Base-by-base conservation (phyloP, 2,888 invertebrate genomes). In the Eilema sororculum region DNA sequence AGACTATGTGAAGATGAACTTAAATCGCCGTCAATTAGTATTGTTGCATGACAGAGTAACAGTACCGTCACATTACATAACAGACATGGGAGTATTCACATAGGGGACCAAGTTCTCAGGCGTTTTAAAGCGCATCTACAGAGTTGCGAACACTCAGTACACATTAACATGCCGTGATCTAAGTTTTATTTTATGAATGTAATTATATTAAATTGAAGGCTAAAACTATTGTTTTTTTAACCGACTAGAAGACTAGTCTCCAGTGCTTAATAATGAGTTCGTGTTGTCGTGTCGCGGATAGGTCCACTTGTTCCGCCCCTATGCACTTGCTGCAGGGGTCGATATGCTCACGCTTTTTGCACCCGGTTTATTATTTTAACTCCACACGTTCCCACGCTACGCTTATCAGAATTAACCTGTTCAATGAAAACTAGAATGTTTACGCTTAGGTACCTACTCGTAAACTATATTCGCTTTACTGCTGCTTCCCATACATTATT, bases 221-320 rank as follows among this genome's bases (percentile, higher is more conserved):
- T 41, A 16, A 41, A 41, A 13, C 37, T 37, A 13, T 13, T 37
- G 13, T 37, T 37, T 41, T 20, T 46, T 41, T 41, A 16, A 16
- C 41, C 16, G 16, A 20, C 5, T 20, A 46, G 46, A n/a, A 52
- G 9, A 52, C 52, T 52, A 52, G 58, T 65, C 59, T 72, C 58
- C 65, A 69, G 73, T 70, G 65, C 64, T 71, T 67, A 58, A 46
- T 61, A 57, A 73, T 72, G 69, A 77, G 71, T 69, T 73, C 70
- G 70, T 67, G 76, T 73, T 73, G 75, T 78, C 72, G 69, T 76
- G 77, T 73, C 72, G 79, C 78, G 76, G 80, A 87, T 88, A 86
- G 87, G 86, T 87, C 87, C 92, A 94, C 93, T 93, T 92, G 94
- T 94, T 93, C 90, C 93, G 95, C 95, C 95, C 95, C 91, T 93